phyloP scores from a whole-genome alignment of 2,113 vertebrate species.

The Rhadina sibilatrix region DNA sequence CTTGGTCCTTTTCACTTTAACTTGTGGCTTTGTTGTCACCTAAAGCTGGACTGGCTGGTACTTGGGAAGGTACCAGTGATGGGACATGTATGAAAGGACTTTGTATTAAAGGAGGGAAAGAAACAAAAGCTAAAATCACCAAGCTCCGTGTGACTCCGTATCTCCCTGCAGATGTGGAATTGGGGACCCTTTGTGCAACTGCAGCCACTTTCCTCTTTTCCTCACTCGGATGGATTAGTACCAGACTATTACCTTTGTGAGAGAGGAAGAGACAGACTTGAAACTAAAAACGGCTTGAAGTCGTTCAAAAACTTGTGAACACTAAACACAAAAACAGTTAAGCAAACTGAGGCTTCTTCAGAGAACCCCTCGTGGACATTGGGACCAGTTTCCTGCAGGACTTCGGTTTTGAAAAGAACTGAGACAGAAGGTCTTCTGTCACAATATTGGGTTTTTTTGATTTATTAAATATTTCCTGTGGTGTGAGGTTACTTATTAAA shows the following conservation, averaged over 20 bases:
- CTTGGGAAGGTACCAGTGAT: conserved; percentile 42
- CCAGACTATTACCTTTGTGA: conserved; percentile 51
- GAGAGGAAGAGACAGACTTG: conserved; percentile 58
- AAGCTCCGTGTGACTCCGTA: not conserved
- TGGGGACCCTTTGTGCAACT: conserved; percentile 43
- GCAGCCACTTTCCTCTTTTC: conserved; percentile 52
- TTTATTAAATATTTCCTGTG: conserved; percentile 85
- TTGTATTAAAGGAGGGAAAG: conserved; percentile 19
- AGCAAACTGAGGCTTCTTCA: conserved; percentile 66
- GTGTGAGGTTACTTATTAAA: conserved; percentile 84
- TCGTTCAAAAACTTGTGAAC: conserved; percentile 64
- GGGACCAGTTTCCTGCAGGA: conserved; percentile 76
- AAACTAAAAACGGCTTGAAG: conserved; percentile 53
- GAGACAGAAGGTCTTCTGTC: conserved; percentile 76
- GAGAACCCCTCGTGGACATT: conserved; percentile 57
- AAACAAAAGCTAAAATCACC: not conserved
- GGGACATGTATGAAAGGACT: conserved; percentile 61
- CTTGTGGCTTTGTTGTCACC: conserved; percentile 69
- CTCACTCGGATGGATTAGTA: conserved; percentile 37
- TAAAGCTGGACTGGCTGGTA: conserved; percentile 69
- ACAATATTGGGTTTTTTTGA: conserved; percentile 66
- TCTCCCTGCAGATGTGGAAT: conserved; percentile 15
- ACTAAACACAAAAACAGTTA: conserved; percentile 61
- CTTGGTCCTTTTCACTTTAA: conserved; percentile 64
- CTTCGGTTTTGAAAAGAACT: conserved; percentile 67